A percentile compares a stretch with the other conserved stretches of the same genome.
These are phyloP conservation scores for Oikopleura vanhoeffeni DNA, from an alignment of 23 tunicate species.

Conservation along the genomic window DNA sequence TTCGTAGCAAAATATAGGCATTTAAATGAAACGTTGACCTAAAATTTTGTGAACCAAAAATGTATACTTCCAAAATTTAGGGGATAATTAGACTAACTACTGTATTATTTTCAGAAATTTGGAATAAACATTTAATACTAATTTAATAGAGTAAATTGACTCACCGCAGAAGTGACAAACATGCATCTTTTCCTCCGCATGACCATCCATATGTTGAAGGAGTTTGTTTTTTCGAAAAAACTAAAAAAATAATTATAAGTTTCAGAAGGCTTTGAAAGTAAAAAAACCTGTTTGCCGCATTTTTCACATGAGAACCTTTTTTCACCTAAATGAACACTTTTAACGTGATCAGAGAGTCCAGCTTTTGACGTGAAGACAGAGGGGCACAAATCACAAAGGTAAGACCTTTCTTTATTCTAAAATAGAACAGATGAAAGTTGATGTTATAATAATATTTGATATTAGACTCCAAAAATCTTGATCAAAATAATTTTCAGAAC, in stretches of 20 bases:
- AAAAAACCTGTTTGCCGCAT: not conserved
- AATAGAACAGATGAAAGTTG: not conserved
- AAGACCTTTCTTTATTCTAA: not conserved
- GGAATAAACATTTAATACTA: too few relatives aligned
- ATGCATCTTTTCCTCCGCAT: conserved; percentile 13
- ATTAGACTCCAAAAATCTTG: too few relatives aligned
- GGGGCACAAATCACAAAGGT: not conserved
- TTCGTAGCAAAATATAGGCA: too few relatives aligned
- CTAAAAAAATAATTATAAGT: not conserved
- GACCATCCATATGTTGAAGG: conserved; percentile 13
- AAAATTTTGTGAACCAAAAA: too few relatives aligned
- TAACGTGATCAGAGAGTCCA: not conserved
- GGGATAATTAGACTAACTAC: too few relatives aligned
- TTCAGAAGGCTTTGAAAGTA: not conserved
- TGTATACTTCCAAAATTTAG: too few relatives aligned
- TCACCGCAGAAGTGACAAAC: not conserved
- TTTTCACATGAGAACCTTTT: conserved; percentile 1
- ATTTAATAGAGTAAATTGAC: too few relatives aligned
- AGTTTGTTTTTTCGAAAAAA: conserved; percentile 1
- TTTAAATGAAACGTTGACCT: too few relatives aligned
- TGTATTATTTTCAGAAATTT: too few relatives aligned
- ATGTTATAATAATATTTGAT: not conserved
- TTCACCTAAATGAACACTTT: not conserved
- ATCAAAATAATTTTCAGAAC: too few relatives aligned
- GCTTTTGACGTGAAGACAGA: not conserved